Conservation (phyloP, 2,113 vertebrate genomes). For the Macquaria ambigua region DNA sequence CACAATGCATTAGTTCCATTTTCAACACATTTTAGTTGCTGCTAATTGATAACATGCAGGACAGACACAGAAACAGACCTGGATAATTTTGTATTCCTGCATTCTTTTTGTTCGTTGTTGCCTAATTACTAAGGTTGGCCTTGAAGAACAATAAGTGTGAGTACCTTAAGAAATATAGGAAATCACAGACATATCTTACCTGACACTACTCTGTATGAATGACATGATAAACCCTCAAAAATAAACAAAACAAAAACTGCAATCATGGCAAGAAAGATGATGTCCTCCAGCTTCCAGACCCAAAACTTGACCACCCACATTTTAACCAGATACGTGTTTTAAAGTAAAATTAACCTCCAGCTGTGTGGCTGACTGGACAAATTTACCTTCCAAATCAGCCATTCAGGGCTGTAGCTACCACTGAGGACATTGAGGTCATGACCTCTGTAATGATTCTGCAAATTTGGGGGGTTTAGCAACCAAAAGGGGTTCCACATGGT, state of each 20-base stretch:
- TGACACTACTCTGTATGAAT: background rate
- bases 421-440: too few relatives aligned
- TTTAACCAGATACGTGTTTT: background rate
- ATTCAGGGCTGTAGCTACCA: background rate
- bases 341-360: background rate
- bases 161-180: background rate
- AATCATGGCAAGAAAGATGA: background rate
- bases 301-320: background rate
- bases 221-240: background rate
- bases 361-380: background rate
- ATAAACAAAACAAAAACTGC: background rate
- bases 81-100: background rate
- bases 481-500: background rate
- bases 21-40: constrained; percentile 42
- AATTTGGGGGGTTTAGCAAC: background rate
- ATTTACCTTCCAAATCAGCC: background rate
- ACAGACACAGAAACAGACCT: background rate
- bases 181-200: background rate
- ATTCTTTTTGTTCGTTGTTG: background rate
- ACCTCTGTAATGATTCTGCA: too few relatives aligned
- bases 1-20: constrained; percentile 9
- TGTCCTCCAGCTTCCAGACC: background rate
- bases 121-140: background rate
- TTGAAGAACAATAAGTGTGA: background rate
- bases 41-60: background rate